phyloP scores from a whole-genome alignment of 2,888 invertebrate species.

The Heteropelma amictum region DNA sequence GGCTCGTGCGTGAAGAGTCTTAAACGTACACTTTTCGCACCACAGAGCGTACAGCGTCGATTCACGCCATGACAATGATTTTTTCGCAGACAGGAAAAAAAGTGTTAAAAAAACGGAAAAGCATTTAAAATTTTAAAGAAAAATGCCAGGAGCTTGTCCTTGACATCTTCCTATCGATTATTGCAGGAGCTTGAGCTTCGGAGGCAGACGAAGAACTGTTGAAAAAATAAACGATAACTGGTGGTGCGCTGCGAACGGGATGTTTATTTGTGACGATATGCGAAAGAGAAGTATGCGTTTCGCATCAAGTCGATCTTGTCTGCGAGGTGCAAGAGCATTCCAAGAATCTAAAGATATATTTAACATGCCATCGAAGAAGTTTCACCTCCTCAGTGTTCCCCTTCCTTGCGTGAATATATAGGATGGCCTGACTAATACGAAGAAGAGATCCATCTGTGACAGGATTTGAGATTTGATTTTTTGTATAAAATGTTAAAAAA shows the following conservation, averaged over 20 bases:
- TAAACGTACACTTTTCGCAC: no score
- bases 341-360: conserved; percentile 66
- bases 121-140: no score
- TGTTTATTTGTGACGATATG: neutral
- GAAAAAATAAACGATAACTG: conserved; percentile 14
- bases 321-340: conserved; percentile 64
- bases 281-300: neutral
- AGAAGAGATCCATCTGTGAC: neutral
- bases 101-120: no score
- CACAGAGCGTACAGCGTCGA: no score
- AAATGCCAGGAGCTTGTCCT: no score
- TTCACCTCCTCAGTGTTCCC: neutral
- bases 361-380: conserved; percentile 61
- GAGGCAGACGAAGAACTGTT: no score
- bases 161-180: no score
- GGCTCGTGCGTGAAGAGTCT: neutral
- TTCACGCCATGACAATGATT: no score
- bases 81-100: no score
- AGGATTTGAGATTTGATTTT: no score
- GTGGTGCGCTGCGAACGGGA: neutral
- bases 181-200: no score
- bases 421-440: neutral
- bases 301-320: conserved; percentile 33
- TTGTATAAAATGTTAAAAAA: no score
- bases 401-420: neutral